Conservation (phyloP, 2,797 vertebrate genomes). For the Enteromius radiatus region DNA sequence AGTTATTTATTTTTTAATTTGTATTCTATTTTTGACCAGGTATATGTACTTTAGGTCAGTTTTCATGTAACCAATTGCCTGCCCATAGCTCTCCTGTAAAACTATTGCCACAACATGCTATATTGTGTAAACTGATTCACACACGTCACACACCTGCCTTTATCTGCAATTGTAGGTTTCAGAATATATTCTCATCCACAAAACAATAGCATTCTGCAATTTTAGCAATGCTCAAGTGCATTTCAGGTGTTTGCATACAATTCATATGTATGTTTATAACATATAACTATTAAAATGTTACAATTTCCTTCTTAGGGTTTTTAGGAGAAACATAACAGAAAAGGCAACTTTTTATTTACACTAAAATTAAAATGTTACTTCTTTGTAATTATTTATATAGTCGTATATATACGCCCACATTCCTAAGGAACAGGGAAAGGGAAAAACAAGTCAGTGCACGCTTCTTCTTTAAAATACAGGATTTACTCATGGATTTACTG, state of each 20-base stretch:
- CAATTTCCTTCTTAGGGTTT: not conserved
- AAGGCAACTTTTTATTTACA: not conserved
- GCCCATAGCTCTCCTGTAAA: conserved; percentile 2
- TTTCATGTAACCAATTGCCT: conserved; percentile 34
- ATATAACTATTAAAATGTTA: too few relatives aligned
- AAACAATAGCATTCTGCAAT: not conserved
- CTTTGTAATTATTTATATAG: not conserved
- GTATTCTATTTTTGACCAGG: not conserved
- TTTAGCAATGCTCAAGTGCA: too few relatives aligned
- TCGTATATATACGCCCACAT: too few relatives aligned
- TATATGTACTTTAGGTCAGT: not conserved
- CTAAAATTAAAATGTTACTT: not conserved
- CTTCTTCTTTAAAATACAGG: not conserved
- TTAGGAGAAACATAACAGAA: not conserved
- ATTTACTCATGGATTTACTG: not conserved
- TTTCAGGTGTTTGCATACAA: not conserved
- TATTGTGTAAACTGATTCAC: conserved; percentile 52
- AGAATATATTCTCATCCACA: not conserved
- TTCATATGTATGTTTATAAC: not conserved
- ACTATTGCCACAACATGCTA: conserved; percentile 54
- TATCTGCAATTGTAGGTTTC: not conserved
- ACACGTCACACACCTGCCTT: not conserved
- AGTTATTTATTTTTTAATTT: not conserved
- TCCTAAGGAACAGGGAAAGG: not conserved
- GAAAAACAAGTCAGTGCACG: not conserved